phyloP scores from a whole-genome alignment of 64 coral and sea anemone species.

The Cladopsammia gracilis region DNA sequence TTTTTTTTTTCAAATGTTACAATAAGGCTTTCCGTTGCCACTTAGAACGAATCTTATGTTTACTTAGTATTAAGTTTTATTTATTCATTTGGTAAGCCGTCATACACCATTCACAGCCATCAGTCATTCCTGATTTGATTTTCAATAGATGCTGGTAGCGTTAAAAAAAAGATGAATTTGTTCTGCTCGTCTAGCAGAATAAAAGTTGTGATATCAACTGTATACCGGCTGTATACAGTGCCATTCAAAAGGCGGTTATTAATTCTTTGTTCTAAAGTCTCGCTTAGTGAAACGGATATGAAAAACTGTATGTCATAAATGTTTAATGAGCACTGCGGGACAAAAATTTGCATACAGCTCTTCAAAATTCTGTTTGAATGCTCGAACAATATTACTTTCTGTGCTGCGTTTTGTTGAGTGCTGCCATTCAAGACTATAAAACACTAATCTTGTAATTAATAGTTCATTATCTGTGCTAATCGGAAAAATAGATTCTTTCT shows the following conservation, averaged over 20 bases:
- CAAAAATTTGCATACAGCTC: slow-evolving; percentile 35
- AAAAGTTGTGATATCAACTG: background rate
- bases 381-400: background rate
- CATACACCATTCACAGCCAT: background rate
- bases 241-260: background rate
- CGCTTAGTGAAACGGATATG: background rate
- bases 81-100: background rate
- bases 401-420: background rate
- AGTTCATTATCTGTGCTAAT: slow-evolving; percentile 43
- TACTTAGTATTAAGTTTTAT: slow-evolving; percentile 6
- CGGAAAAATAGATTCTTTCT: slow-evolving; percentile 26
- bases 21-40: background rate
- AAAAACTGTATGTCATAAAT: slow-evolving; percentile 29
- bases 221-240: background rate
- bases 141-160: too few relatives aligned
- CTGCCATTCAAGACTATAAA: slow-evolving; percentile 10
- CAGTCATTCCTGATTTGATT: background rate
- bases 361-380: background rate
- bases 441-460: slow-evolving; percentile 52
- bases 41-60: background rate
- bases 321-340: slow-evolving; percentile 9
- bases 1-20: background rate
- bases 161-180: too few relatives aligned
- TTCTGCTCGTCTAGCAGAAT: too few relatives aligned
- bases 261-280: background rate